Base-by-base conservation (phyloP, 1,140 invertebrate genomes). In the Hylaeus volcanicus region DNA sequence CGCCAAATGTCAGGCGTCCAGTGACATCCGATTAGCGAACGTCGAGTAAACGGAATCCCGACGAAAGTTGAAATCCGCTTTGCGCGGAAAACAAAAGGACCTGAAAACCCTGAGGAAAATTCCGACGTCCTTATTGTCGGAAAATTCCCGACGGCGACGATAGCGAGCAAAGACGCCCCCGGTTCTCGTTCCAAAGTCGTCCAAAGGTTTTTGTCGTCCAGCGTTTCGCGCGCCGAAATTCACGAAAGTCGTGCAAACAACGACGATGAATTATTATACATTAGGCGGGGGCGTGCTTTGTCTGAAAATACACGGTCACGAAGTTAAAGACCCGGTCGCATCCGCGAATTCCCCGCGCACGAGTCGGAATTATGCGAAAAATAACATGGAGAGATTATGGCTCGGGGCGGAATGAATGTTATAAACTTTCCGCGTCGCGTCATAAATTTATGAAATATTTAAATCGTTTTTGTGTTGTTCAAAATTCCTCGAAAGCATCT, bases 251-350 rank as follows among this genome's bases (percentile, higher is more conserved):
- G 43, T 74, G 66, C 58, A 60, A 83, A 61, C 72, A 5, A n/a
- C 66, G 11, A 69, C 83, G 82, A 87, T 87, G 81, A 87, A 87
- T 87, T 87, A 87, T 86, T 64, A 81, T 86, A 76, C 74, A 76
- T 74, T 79, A 83, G 61, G 71, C 43, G 69, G 76, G 43, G 61
- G 58, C 3, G 55, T 6, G 56, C 45, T 74, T 75, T 75, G 79
- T 74, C 37, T 53, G 4, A 26, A 26, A 6, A 74, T 37, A 74
- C 43, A 43, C 1, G n/a, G 8, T 9, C 15, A 5, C 51, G 41
- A 65, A 79, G 77, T 79, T 79, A 58, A 79, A 65, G 77, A 45
- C 63, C 37, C 9, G 0, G 65, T 37, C 6, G 9, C 51, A 45
- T 68, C 45, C 11, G 58, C 37, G 75, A 60, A 61, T 74, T 39